These are phyloP conservation scores for Avahi laniger DNA, from an alignment of 2,797 vertebrate species.

Conservation along the genomic window DNA sequence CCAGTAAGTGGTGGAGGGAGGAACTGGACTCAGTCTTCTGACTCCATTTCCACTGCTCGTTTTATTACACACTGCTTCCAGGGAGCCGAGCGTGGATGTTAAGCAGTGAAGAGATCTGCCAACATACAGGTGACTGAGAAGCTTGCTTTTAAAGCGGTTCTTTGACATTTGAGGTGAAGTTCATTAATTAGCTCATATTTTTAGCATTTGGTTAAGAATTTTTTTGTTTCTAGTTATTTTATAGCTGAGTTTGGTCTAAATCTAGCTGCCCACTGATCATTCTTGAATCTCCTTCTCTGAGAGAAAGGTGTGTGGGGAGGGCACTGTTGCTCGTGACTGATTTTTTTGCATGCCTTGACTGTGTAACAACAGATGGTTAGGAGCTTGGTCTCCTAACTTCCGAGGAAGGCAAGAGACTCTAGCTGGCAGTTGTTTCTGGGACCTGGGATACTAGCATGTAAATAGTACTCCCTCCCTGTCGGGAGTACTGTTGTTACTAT, in stretches of 20 bases:
- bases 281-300: neutral
- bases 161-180: neutral
- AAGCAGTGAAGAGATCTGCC: neutral
- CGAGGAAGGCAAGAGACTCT: neutral
- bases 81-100: neutral
- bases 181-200: neutral
- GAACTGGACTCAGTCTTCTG: neutral
- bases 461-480: neutral
- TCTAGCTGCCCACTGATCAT: neutral
- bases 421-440: neutral
- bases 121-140: neutral
- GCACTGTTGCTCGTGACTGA: neutral
- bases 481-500: neutral
- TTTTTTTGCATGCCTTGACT: neutral
- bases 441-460: neutral
- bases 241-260: neutral
- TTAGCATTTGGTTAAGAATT: slow-evolving; percentile 2
- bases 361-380: neutral
- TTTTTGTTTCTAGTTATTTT: slow-evolving; percentile 18
- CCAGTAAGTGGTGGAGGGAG: neutral
- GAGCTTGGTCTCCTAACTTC: neutral
- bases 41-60: neutral
- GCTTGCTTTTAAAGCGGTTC: neutral
- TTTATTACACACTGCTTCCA: neutral
- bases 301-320: neutral